These are phyloP conservation scores for Neofelis nebulosa DNA, from an alignment of 2,113 vertebrate species.

Conservation along the genomic window DNA sequence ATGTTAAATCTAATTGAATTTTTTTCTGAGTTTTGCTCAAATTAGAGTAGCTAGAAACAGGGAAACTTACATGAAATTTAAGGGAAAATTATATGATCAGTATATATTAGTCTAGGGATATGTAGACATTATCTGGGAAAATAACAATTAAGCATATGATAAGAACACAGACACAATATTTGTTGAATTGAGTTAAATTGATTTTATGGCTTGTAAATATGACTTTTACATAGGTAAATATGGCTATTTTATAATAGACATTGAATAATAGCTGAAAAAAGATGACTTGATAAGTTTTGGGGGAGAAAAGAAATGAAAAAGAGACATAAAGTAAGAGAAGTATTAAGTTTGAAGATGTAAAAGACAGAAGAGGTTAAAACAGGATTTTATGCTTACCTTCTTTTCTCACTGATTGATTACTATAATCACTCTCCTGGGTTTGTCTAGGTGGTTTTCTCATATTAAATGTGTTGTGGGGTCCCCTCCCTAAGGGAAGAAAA, in stretches of 20 bases:
- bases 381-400: background rate
- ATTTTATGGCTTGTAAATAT: background rate
- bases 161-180: background rate
- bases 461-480: no score
- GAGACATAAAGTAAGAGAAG: background rate
- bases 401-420: background rate
- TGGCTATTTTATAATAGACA: background rate
- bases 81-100: no score
- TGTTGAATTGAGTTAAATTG: background rate
- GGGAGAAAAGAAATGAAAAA: background rate
- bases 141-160: background rate
- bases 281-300: background rate
- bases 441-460: accelerated
- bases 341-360: background rate
- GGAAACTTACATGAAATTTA: no score
- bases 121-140: background rate
- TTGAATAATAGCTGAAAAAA: background rate
- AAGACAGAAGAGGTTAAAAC: background rate
- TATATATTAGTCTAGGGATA: background rate
- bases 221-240: background rate
- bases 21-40: background rate
- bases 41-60: background rate
- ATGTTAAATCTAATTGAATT: background rate
- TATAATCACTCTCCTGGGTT: background rate
- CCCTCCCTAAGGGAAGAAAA: no score